Conservation (phyloP, 2,113 vertebrate genomes). For the Indicator maculatus region DNA sequence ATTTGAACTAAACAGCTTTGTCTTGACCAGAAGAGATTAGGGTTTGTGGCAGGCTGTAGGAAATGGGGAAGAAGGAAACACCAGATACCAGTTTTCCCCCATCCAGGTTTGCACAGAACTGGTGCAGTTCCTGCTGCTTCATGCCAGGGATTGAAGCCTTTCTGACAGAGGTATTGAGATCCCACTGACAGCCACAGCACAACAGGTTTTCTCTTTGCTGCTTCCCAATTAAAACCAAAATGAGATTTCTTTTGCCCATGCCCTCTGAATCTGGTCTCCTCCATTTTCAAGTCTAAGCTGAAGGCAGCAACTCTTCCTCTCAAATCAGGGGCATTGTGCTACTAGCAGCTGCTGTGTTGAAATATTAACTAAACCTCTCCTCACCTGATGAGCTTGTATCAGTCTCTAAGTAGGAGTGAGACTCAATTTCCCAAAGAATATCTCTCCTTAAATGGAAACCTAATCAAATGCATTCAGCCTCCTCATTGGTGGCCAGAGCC, state of each 20-base stretch:
- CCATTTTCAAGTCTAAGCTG: not conserved
- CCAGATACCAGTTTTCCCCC: not conserved
- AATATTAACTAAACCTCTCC: not conserved
- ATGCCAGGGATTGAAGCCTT: not conserved
- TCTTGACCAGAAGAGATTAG: not conserved
- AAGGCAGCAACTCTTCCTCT: not conserved
- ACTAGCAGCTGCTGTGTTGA: not conserved
- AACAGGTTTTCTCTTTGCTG: not conserved
- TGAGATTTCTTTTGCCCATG: not conserved
- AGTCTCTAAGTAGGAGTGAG: not conserved
- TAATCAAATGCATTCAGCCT: not conserved
- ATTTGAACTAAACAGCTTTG: not conserved
- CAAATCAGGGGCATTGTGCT: not conserved
- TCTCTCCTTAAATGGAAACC: conserved; percentile 9
- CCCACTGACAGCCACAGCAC: not conserved
- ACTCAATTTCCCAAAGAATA: not conserved
- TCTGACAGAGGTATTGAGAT: not conserved
- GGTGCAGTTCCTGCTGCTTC: not conserved
- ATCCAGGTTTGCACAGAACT: not conserved
- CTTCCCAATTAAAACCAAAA: not conserved
- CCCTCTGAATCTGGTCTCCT: not conserved
- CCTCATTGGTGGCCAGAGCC: not conserved
- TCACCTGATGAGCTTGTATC: not conserved
- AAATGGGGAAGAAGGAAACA: not conserved
- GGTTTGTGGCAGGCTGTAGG: not conserved